phyloP scores from a whole-genome alignment of 2,797 vertebrate species.

The Arrhamphus sclerolepis region DNA sequence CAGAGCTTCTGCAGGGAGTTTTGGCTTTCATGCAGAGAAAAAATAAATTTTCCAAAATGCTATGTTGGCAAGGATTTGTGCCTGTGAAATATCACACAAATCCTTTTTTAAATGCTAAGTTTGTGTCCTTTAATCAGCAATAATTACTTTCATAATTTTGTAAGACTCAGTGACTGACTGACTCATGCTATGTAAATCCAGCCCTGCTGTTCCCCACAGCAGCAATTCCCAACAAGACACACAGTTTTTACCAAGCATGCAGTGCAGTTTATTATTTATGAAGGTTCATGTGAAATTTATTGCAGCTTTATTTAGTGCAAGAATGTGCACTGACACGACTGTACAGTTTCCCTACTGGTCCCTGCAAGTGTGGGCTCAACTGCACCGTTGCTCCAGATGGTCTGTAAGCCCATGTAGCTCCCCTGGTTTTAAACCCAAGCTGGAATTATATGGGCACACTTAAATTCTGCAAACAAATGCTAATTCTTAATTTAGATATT shows the following conservation, averaged over 20 bases:
- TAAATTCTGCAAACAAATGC: slow-evolving; percentile 66
- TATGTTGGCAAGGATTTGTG: neutral
- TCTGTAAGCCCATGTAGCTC: slow-evolving; percentile 35
- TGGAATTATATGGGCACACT: slow-evolving; percentile 47
- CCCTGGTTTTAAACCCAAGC: slow-evolving; percentile 40
- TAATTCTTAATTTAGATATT: slow-evolving; percentile 76
- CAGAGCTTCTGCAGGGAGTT: slow-evolving; percentile 17
- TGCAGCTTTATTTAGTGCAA: slow-evolving; percentile 37
- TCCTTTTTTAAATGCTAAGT: neutral
- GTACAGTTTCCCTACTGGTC: slow-evolving; percentile 14
- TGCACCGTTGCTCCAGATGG: slow-evolving; percentile 58
- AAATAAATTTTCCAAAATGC: slow-evolving; percentile 6
- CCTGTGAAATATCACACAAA: neutral
- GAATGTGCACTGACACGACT: slow-evolving; percentile 23
- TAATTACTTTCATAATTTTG: slow-evolving; percentile 1
- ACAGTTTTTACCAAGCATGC: slow-evolving; percentile 38
- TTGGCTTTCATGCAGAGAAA: slow-evolving; percentile 1
- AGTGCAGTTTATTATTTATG: slow-evolving; percentile 58
- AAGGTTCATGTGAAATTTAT: slow-evolving; percentile 56
- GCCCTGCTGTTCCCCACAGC: slow-evolving; percentile 10
- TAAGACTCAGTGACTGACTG: neutral
- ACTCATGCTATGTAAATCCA: slow-evolving; percentile 31
- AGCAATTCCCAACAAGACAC: slow-evolving; percentile 22
- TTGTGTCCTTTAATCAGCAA: slow-evolving; percentile 16
- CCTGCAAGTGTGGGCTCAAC: slow-evolving; percentile 8